phyloP scores from a whole-genome alignment of 2,113 vertebrate genomes.

The Phocoena phocoena region DNA sequence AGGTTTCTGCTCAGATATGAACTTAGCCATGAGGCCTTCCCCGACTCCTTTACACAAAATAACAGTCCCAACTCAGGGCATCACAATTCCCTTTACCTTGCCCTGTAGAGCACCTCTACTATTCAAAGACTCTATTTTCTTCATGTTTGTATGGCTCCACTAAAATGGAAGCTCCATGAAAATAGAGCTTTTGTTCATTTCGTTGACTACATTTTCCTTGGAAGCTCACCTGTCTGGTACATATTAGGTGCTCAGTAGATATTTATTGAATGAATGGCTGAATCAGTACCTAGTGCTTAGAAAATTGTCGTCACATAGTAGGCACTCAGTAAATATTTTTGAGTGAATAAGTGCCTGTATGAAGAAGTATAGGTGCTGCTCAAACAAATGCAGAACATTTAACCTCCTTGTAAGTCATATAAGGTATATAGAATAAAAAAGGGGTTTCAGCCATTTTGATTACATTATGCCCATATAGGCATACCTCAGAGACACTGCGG shows the following conservation, averaged over 20 bases:
- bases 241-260: background rate
- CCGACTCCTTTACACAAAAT: background rate
- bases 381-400: background rate
- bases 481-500: no score
- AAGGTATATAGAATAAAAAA: background rate
- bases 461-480: background rate
- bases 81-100: rapidly evolving
- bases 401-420: background rate
- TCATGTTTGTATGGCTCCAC: background rate
- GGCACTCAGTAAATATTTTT: background rate
- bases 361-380: background rate
- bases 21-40: background rate
- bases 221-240: background rate
- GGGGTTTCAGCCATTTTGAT: background rate
- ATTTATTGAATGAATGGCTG: background rate
- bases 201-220: background rate
- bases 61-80: no score
- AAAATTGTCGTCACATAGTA: background rate
- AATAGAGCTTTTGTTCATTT: background rate
- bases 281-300: background rate
- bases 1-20: background rate
- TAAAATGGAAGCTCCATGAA: background rate
- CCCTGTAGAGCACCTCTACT: no score
- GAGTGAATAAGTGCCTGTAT: background rate
- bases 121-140: background rate